A percentile compares a stretch with the other conserved stretches of the same genome.
These are phyloP conservation scores for Unio pictorum DNA, from an alignment of 2,888 invertebrate genomes.

Conservation along the genomic window DNA sequence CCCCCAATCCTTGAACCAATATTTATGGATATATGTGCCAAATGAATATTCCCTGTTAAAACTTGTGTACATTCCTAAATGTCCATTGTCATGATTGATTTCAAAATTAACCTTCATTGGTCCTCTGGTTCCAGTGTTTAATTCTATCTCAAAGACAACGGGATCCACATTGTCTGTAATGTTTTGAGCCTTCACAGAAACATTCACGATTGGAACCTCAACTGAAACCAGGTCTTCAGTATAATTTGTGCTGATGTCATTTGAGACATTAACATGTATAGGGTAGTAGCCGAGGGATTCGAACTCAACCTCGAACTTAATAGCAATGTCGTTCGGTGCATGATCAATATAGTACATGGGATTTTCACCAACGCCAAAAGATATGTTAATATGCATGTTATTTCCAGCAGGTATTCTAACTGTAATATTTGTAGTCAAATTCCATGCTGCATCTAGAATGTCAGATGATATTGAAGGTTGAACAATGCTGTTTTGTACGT, in stretches of 20 bases:
- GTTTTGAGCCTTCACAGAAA: conserved; percentile 38
- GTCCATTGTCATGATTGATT: conserved; percentile 61
- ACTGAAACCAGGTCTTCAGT: conserved; percentile 53
- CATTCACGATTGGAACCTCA: conserved; percentile 58
- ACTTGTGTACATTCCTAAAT: conserved; percentile 20
- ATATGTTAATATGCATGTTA: conserved; percentile 50
- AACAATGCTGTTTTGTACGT: conserved; percentile 34
- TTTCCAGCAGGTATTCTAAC: conserved; percentile 52
- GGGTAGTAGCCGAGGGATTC: conserved; percentile 54
- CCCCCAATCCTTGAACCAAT: conserved; percentile 63
- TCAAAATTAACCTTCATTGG: conserved; percentile 51
- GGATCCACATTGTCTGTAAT: conserved; percentile 49
- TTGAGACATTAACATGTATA: conserved; percentile 48
- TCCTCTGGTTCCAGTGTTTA: conserved; percentile 51
- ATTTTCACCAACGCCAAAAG: conserved; percentile 58
- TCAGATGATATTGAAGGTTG: conserved; percentile 37
- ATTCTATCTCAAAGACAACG: conserved; percentile 47
- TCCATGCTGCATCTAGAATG: conserved; percentile 41
- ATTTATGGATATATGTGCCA: conserved; percentile 40
- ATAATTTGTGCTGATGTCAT: conserved; percentile 53
- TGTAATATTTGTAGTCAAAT: conserved; percentile 49
- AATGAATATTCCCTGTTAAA: conserved; percentile 36
- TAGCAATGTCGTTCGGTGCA: conserved; percentile 17
- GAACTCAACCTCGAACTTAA: conserved; percentile 46
- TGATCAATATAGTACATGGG: conserved; percentile 49